phyloP scores from a whole-genome alignment of 2,797 vertebrate species.

The Rhinoraja longicauda region DNA sequence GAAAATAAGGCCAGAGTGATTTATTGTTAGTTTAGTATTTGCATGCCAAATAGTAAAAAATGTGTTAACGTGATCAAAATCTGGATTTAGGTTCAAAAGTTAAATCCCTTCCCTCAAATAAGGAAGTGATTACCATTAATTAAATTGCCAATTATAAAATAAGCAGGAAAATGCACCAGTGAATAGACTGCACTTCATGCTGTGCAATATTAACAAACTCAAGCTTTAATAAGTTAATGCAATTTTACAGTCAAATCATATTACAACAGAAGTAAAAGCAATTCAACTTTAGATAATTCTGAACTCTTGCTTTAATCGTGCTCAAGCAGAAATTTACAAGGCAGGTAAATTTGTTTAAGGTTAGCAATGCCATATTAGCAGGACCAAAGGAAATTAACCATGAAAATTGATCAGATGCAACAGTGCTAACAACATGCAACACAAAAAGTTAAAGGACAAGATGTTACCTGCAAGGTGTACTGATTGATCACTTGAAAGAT shows the following conservation, averaged over 20 bases:
- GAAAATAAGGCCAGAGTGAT: no score
- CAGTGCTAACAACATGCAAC: neutral
- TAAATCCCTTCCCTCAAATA: neutral
- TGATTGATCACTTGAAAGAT: constrained; percentile 95
- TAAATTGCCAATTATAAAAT: neutral
- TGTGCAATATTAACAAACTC: neutral
- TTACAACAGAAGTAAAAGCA: neutral
- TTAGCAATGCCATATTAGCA: neutral
- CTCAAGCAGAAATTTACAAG: neutral
- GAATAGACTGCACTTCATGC: neutral
- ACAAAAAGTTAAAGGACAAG: neutral
- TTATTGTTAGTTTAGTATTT: neutral
- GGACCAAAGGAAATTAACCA: constrained; percentile 22
- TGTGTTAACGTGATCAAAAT: neutral
- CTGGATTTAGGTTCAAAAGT: neutral
- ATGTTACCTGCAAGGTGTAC: constrained; percentile 86
- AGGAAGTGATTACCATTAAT: neutral
- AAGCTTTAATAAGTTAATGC: neutral
- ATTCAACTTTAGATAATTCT: neutral
- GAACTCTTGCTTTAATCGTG: neutral
- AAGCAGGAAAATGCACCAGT: neutral
- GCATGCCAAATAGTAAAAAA: neutral
- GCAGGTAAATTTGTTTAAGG: neutral
- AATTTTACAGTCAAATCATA: neutral
- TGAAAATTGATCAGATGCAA: neutral